Evolutionary conservation across 2,888 invertebrate genomes (phyloP).

Genomic region (Ophioninae sp.): DNA sequence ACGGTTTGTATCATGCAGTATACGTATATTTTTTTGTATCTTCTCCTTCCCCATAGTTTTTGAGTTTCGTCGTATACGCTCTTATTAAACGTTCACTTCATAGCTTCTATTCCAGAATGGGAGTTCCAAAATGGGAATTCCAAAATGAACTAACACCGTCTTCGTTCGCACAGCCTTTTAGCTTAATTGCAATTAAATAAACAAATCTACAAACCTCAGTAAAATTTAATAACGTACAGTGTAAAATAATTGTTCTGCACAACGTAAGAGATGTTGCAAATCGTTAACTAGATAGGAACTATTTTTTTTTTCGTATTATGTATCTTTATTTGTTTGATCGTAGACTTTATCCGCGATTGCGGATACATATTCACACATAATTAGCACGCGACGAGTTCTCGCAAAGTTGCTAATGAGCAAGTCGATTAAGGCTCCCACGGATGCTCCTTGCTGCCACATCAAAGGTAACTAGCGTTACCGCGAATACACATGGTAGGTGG

Average conservation of each 20-base stretch:
- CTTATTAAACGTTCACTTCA: not conserved
- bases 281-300: not conserved
- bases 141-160: not conserved
- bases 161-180: not conserved
- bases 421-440: slow-evolving; percentile 9
- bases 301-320: not conserved
- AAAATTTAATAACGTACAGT: not conserved
- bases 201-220: not conserved
- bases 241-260: not conserved
- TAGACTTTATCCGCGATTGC: not conserved
- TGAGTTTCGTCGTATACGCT: no score
- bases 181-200: not conserved
- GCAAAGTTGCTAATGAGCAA: slow-evolving; percentile 49
- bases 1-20: no score
- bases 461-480: slow-evolving; percentile 41
- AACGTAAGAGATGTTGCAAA: not conserved
- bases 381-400: slow-evolving; percentile 25
- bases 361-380: slow-evolving; percentile 23
- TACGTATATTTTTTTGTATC: no score
- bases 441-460: slow-evolving; percentile 49
- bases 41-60: no score
- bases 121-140: not conserved
- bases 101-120: not conserved
- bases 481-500: slow-evolving; percentile 21
- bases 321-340: not conserved